phyloP scores from a whole-genome alignment of 2,888 invertebrate species.

The Xylota sylvarum region DNA sequence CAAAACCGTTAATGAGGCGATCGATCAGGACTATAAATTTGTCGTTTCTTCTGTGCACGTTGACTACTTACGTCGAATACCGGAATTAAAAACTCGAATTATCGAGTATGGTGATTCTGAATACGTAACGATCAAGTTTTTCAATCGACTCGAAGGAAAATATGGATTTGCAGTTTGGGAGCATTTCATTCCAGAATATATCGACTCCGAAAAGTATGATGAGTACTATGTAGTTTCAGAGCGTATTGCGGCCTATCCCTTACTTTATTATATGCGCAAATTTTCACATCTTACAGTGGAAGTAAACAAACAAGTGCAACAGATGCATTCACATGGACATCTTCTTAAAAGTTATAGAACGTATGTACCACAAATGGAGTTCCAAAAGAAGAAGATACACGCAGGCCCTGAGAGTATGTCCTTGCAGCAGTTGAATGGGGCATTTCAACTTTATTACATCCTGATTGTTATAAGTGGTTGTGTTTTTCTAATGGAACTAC shows the following conservation, averaged over 20 bases:
- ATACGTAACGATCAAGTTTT: not conserved
- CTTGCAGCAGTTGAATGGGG: no score
- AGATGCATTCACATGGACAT: no score
- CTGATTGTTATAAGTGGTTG: no score
- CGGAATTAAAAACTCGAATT: conserved; percentile 5
- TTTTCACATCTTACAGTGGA: no score
- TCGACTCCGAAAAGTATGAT: not conserved
- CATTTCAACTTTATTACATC: no score
- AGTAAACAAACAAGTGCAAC: no score
- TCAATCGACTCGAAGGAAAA: not conserved
- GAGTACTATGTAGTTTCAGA: not conserved
- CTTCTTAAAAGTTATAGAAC: no score
- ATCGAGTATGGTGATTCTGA: not conserved
- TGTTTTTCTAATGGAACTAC: no score
- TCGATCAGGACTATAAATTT: conserved; percentile 21
- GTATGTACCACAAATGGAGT: no score
- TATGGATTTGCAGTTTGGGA: not conserved
- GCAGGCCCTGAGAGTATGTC: no score
- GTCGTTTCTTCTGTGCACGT: not conserved
- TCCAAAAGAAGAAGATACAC: no score
- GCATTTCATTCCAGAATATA: not conserved
- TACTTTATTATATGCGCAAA: no score
- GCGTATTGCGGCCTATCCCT: not conserved
- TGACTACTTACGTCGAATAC: not conserved
- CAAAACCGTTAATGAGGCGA: not conserved